Conservation (phyloP, 2,797 vertebrate species). For the Lophotriccus pileatus region DNA sequence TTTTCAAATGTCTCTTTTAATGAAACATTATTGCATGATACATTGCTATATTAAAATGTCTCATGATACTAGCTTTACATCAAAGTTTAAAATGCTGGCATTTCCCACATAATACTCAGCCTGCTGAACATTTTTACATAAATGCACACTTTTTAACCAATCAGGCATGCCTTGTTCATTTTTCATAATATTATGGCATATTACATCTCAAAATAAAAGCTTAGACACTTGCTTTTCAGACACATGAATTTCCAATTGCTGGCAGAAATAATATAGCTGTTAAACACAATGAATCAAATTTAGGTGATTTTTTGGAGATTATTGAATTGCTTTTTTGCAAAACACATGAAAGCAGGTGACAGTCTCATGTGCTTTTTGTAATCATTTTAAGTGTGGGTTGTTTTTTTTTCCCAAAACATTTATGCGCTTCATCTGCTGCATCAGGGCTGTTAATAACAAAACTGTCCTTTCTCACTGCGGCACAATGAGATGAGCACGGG, state of each 20-base stretch:
- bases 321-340: constrained; percentile 27
- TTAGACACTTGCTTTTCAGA: constrained; percentile 59
- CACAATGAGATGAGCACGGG: background rate
- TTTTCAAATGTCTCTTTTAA: constrained; percentile 48
- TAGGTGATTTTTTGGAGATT: constrained; percentile 8
- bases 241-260: constrained; percentile 39
- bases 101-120: constrained; percentile 37
- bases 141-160: constrained; percentile 58
- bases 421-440: background rate
- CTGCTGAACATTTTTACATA: constrained; percentile 43
- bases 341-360: background rate
- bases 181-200: constrained; percentile 54
- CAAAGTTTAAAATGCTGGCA: constrained; percentile 49
- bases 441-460: background rate
- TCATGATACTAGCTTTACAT: constrained; percentile 47
- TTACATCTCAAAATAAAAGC: constrained; percentile 64
- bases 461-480: background rate
- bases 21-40: constrained; percentile 43
- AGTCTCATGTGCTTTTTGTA: background rate
- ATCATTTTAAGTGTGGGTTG: background rate
- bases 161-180: constrained; percentile 51
- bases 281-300: constrained; percentile 31
- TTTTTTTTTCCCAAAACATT: background rate
- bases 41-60: constrained; percentile 41
- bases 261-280: constrained; percentile 37